Conservation (phyloP, 2,888 invertebrate genomes). For the Clistopyga incitator region DNA sequence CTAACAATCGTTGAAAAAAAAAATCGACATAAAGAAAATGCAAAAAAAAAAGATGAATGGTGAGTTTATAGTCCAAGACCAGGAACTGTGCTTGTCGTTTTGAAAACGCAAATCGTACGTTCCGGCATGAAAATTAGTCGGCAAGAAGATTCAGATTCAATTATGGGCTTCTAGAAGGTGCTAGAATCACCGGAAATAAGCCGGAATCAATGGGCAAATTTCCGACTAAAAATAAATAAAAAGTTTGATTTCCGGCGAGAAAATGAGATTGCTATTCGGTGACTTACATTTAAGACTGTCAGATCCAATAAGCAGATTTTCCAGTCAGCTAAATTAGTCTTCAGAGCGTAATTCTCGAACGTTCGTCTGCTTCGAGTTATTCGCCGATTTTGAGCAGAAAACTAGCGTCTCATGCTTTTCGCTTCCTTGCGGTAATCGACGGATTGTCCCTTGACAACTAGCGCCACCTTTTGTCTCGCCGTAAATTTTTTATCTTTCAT, state of each 20-base stretch:
- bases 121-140: neutral
- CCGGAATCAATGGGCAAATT: conserved; percentile 34
- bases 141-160: neutral
- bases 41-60: neutral
- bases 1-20: conserved; percentile 62
- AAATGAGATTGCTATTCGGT: neutral
- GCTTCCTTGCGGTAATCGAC: neutral
- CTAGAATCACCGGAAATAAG: conserved; percentile 45
- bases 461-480: neutral
- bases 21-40: neutral
- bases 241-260: neutral
- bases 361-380: conserved; percentile 7
- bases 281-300: conserved; percentile 17
- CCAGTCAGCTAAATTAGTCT: neutral
- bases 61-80: neutral
- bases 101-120: neutral
- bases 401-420: conserved; percentile 42
- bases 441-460: neutral
- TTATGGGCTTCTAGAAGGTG: neutral
- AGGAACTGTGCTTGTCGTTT: conserved; percentile 14
- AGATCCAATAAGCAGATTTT: neutral
- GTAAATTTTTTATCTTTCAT: too few species aligned
- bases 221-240: neutral
- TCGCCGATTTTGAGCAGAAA: conserved; percentile 30
- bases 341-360: neutral